Conservation (phyloP, 2,797 vertebrate species). For the Ispidina picta region DNA sequence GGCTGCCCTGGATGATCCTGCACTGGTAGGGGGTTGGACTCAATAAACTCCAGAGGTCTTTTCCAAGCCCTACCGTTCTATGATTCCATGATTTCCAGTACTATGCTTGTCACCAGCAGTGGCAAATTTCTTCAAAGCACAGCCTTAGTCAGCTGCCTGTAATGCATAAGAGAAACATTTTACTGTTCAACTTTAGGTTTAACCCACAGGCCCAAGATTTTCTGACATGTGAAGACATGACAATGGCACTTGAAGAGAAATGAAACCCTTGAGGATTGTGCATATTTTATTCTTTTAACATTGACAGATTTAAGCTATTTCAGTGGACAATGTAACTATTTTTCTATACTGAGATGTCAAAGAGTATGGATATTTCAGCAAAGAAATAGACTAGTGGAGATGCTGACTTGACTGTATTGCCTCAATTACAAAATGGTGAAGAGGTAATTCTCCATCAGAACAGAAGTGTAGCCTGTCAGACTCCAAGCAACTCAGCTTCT, state of each 20-base stretch:
- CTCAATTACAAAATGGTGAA: background rate
- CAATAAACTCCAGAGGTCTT: too few species aligned
- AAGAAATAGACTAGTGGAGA: background rate
- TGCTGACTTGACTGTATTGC: background rate
- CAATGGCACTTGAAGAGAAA: background rate
- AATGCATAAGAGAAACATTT: background rate
- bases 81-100: background rate
- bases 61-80: too few species aligned
- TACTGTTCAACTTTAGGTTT: background rate
- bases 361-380: background rate
- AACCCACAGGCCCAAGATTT: background rate
- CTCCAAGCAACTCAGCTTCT: background rate
- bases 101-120: background rate
- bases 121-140: background rate
- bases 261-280: background rate
- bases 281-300: background rate
- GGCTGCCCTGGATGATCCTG: too few species aligned
- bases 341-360: background rate
- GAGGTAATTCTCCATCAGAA: background rate
- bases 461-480: background rate
- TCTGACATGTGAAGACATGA: background rate
- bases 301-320: background rate
- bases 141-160: accelerated
- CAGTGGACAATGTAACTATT: background rate
- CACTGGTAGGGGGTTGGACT: too few species aligned